Percentiles rank a stretch among this genome's conserved stretches.
phyloP scores from a whole-genome alignment of 2,888 invertebrate genomes.

The Leptinotarsa tumamoca region DNA sequence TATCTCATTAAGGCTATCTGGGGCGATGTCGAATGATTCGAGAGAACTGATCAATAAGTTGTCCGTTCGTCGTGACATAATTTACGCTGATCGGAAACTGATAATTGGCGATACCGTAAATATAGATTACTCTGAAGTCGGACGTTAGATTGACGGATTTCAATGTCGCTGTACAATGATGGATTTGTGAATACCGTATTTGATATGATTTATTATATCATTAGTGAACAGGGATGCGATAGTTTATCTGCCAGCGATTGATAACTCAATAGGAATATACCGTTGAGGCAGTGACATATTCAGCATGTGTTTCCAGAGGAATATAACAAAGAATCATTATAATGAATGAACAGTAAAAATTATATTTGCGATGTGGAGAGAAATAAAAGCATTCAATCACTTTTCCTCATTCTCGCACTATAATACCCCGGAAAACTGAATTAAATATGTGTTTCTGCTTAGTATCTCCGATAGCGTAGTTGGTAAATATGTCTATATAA shows the following conservation, averaged over 20 bases:
- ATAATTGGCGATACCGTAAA: conserved; percentile 11
- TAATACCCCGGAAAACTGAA: no score
- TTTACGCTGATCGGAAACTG: neutral
- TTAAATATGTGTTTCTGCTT: no score
- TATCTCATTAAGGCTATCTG: conserved; percentile 15
- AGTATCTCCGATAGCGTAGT: no score
- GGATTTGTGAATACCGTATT: neutral
- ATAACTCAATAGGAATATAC: no score
- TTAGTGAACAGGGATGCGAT: neutral
- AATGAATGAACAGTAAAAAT: no score
- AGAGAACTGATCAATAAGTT: conserved; percentile 13
- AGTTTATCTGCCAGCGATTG: neutral
- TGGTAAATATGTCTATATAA: no score
- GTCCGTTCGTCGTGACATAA: neutral
- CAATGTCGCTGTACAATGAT: neutral
- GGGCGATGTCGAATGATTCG: neutral
- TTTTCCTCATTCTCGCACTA: no score
- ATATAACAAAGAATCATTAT: no score
- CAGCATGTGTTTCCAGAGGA: no score
- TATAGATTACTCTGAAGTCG: neutral
- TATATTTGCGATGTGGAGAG: no score
- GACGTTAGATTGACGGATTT: neutral
- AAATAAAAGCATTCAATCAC: no score
- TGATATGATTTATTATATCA: conserved; percentile 1
- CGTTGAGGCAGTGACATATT: no score